Evolutionary conservation across 1,140 invertebrate species (phyloP).

Genomic region (Diachasma alloeum): DNA sequence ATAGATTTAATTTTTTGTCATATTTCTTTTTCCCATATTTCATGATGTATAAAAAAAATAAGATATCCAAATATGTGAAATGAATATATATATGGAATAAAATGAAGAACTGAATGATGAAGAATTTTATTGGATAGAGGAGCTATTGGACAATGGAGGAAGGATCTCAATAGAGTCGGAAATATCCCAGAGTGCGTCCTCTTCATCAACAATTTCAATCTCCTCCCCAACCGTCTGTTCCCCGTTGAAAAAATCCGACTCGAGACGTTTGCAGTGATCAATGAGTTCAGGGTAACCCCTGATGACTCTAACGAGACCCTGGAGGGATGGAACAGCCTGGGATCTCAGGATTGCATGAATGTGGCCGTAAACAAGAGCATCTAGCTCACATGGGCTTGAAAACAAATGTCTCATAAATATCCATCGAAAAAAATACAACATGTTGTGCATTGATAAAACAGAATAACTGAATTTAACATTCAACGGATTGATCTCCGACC

Average conservation of each 20-base stretch:
- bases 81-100: no score
- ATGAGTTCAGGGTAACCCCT: slow-evolving; percentile 51
- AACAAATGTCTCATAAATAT: background rate
- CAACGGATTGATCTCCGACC: no score
- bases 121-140: background rate
- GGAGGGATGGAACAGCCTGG: slow-evolving; percentile 25
- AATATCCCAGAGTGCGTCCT: slow-evolving; percentile 46
- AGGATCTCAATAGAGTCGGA: slow-evolving; percentile 41
- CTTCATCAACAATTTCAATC: slow-evolving; percentile 44
- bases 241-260: slow-evolving; percentile 34
- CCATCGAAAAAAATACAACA: background rate
- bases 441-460: no score
- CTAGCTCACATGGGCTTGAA: slow-evolving; percentile 72
- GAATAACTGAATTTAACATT: no score
- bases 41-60: no score
- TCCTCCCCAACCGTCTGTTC: slow-evolving; percentile 33
- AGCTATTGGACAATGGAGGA: slow-evolving; percentile 38
- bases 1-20: background rate
- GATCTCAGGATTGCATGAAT: slow-evolving; percentile 72
- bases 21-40: no score
- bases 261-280: slow-evolving; percentile 37
- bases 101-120: background rate
- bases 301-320: slow-evolving; percentile 40
- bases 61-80: no score
- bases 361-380: slow-evolving; percentile 79